A percentile compares a stretch with the other conserved stretches of the same genome.
Evolutionary conservation across 92 coral and sea anemone genomes (phyloP).

Genomic region (Plumapathes pennacea): DNA sequence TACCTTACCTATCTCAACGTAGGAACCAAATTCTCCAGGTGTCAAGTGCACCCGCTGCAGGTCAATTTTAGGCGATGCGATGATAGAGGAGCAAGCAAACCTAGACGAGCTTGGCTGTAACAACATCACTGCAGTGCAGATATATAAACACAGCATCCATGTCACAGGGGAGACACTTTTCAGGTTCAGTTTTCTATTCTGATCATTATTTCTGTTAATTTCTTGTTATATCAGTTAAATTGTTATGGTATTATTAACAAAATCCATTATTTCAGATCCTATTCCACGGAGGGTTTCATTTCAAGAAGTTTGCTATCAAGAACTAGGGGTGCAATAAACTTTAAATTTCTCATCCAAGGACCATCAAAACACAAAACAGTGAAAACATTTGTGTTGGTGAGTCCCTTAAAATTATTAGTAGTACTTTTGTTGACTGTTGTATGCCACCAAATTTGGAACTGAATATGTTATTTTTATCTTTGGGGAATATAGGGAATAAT

Average conservation of each 20-base stretch:
- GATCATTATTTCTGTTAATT: background rate
- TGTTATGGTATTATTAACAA: no score
- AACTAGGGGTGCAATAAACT: constrained; percentile 67
- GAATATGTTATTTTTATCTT: background rate
- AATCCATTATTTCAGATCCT: constrained; percentile 66
- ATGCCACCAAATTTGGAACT: background rate
- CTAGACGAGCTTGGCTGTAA: background rate
- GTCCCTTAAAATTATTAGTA: constrained; percentile 6
- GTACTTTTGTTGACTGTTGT: background rate
- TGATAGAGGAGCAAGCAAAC: constrained; percentile 2
- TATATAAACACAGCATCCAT: constrained; percentile 39
- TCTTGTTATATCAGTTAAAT: no score
- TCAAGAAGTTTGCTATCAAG: constrained; percentile 56
- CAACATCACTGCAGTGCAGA: constrained; percentile 5
- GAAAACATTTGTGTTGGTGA: constrained; percentile 74
- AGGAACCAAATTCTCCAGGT: no score
- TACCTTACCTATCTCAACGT: no score
- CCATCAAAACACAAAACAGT: constrained; percentile 12
- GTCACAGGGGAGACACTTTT: constrained; percentile 10
- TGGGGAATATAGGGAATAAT: no score
- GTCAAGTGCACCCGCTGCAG: constrained; percentile 66
- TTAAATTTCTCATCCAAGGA: constrained; percentile 79
- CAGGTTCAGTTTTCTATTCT: constrained; percentile 20
- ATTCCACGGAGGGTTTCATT: constrained; percentile 63
- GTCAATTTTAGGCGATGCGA: constrained; percentile 32